Base-by-base conservation (phyloP, 92 coral and sea anemone species). In the Galaxea fascicularis region DNA sequence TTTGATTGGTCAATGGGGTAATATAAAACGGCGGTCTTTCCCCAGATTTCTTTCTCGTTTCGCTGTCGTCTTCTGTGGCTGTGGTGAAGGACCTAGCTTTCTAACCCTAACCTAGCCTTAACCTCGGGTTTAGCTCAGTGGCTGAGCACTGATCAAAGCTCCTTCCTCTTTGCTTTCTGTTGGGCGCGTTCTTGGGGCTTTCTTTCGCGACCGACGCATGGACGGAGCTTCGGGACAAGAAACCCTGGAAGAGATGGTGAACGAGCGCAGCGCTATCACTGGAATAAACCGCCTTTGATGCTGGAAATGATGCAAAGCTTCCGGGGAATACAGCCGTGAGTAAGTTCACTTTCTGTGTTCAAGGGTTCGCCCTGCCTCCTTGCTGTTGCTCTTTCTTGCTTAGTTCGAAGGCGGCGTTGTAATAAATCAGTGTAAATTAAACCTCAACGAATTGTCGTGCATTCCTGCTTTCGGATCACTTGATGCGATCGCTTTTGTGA, bases 271-370 rank as follows among this genome's bases (percentile, higher is more conserved):
- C 41, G 73, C 70, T 56, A 16, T 28, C 80, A 83, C 87, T 62
- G 74, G 73, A n/a, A 73, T 45, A 72, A 35, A 66, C 41, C 51
- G 87, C 58, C 51, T 62, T 74, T 17, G 74, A 49, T 12, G 82
- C 74, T 41, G 47, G 82, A 47, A 74, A 83, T 65, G 82, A 75
- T 29, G 87, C 87, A 60, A 39, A 63, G 78, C 41, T 46, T 86
- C 41, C 25, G 85, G 89, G 82, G 79, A 86, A 86, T 78, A 46
- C 84, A 77, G 89, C 76, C 85, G 89, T 86, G 89, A 86, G 89
- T 78, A 86, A 21, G 22, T 77, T 85, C 89, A 79, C 86, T 65
- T 57, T 86, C 89, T 68, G 86, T 86, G 35, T 86, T 86, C 73
- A 86, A 86, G 86, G 89, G 89, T 86, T 84, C 45, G 86, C 79